phyloP scores from a whole-genome alignment of 1,140 invertebrate genomes.

The Pemphigus obesinymphae region DNA sequence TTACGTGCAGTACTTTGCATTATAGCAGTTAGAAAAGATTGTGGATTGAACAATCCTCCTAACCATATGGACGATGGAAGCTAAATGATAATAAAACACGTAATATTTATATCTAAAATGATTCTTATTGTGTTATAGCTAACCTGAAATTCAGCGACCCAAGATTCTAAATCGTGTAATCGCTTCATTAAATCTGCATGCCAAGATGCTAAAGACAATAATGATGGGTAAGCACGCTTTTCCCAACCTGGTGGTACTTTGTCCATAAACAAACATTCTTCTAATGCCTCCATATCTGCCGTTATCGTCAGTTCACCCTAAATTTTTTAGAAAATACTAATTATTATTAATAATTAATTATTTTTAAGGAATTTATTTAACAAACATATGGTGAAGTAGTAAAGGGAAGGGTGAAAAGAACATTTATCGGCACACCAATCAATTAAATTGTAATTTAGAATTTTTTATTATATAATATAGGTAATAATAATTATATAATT shows the following conservation, averaged over 20 bases:
- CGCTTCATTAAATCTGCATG: constrained; percentile 78
- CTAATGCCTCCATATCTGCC: constrained; percentile 82
- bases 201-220: constrained; percentile 75
- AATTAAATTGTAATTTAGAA: too few species aligned
- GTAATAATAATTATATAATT: too few species aligned
- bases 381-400: too few species aligned
- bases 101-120: background rate
- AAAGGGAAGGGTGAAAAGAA: too few species aligned
- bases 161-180: constrained; percentile 70
- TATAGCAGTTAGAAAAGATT: constrained; percentile 92
- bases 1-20: constrained; percentile 94
- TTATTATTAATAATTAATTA: too few species aligned
- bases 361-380: too few species aligned
- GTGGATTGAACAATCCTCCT: constrained; percentile 92
- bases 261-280: constrained; percentile 80
- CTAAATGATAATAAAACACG: constrained; percentile 48
- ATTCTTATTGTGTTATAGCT: constrained; percentile 12
- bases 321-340: background rate
- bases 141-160: constrained; percentile 72
- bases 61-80: constrained; percentile 85
- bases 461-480: too few species aligned
- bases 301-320: constrained; percentile 90
- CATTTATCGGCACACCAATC: too few species aligned
- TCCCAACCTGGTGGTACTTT: constrained; percentile 78
- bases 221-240: constrained; percentile 80